Base-by-base conservation (phyloP, 2,888 invertebrate species). In the Automeris io region DNA sequence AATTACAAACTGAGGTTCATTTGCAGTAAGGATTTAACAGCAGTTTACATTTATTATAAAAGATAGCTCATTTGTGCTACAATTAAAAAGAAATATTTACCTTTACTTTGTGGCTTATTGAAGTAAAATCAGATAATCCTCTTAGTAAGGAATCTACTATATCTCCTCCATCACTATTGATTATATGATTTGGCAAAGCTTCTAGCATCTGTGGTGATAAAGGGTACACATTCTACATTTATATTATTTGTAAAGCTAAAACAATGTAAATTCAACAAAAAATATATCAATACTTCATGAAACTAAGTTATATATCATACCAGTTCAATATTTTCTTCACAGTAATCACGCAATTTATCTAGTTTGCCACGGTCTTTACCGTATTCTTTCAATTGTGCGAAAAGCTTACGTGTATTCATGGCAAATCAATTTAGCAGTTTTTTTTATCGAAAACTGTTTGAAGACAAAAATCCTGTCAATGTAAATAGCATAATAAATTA, bases 121-220 rank as follows among this genome's bases (percentile, higher is more conserved):
- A 41, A 12, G 45, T 39, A 49, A 49, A 61, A 45, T 77, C 74
- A 11, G 68, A 51, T 16, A 81, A 50, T 33, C 81, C 83, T 57
- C 68, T 79, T 2, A 83, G 54, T 41, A 83, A 49, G 49, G 72
- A 78, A 42, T 77, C 69, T 23, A 82, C 45, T 16, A 83, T 23
- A 42, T 70, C 63, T 18, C 63, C 67, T 0, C 78, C 83, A 55
- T 83, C 83, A 37, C 69, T 74, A 41, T 66, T 70, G 12, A 80
- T 38, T 35, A 83, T 64, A 37, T 71, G 68, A 13, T 66, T 59
- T 2, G 78, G 63, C 45, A 85, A 56, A 42, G 51, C 54, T 38
- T 67, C 66, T 16, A 70, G 33, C 24, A 83, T 68, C 82, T 83
- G 57, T 18, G 66, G 13, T 22, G n/a, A 32, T 29, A 16, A 21